These are phyloP conservation scores for Pseudococcus longispinus DNA, from an alignment of 2,888 invertebrate genomes.

Conservation along the genomic window DNA sequence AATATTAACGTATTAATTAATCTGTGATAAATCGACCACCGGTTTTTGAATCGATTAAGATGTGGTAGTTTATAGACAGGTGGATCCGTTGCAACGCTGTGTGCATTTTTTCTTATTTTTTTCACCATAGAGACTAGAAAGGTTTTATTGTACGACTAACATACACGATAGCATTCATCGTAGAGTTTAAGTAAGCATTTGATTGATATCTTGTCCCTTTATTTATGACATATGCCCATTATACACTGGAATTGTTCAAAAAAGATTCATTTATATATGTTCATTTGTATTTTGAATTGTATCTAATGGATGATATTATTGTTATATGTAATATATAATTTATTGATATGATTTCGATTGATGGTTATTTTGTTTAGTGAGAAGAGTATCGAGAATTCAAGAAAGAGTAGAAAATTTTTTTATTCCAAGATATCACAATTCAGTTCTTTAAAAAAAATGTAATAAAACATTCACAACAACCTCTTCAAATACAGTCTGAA, in stretches of 20 bases:
- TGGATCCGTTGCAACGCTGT: background rate
- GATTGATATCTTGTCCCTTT: background rate
- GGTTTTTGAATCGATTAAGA: background rate
- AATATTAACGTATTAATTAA: conserved; percentile 52
- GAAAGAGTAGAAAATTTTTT: background rate
- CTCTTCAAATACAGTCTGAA: background rate
- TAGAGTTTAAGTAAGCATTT: background rate
- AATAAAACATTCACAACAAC: background rate
- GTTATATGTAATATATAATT: conserved; percentile 26
- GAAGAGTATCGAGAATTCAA: no score
- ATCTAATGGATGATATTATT: conserved; percentile 31
- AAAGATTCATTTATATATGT: conserved; percentile 41
- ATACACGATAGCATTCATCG: background rate
- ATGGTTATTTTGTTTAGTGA: background rate
- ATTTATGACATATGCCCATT: background rate
- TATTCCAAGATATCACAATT: no score
- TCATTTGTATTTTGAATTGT: conserved; percentile 48
- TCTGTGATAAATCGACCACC: conserved; percentile 46
- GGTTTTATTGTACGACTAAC: background rate
- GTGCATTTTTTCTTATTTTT: background rate
- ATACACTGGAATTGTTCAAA: background rate
- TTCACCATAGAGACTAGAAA: background rate
- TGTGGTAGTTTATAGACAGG: background rate
- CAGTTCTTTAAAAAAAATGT: background rate
- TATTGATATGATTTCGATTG: conserved; percentile 29